Evolutionary conservation across 1,140 invertebrate genomes (phyloP), one percentile per base, ranked within the genome.

Genomic region (Listronotus oregonensis): DNA sequence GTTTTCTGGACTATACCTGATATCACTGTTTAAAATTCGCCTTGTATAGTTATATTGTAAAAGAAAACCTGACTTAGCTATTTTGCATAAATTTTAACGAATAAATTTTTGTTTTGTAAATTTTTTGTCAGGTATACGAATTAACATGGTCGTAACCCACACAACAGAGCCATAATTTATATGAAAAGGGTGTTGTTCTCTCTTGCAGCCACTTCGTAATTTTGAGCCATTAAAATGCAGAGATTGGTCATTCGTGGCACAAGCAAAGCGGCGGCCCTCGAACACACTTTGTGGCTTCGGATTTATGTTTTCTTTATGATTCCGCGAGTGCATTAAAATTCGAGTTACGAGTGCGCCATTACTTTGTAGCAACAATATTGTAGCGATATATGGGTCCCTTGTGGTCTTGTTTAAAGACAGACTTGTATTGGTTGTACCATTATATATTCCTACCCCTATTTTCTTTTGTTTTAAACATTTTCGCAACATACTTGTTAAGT

Each of bases 311-410:
- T 49, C 46, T 59, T 59, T 59, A 59, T 32, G 57, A 49, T 32
- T n/a, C 57, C 57, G 57, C 57, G 57, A 59, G 44, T 59, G 34
- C 57, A 59, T 59, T 49, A 59, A 59, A 59, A 15, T 58, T 27
- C 44, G 34, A 46, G 57, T 59, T 59, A 59, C 46, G 57, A 59
- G 57, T 49, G 32, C 14, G 15, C 17, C 21, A n/a, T 11, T 49
- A 59, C 57, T 37, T 17, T 59, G 57, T 59, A 49, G 11, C 15
- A 27, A 27, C 21, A 27, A 27, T 27, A 27, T 27, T 27, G 21
- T 27, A 27, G 27, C 10, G 8, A 10, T 17, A 55, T 39, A 39
- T 40, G 18, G 51, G 51, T 11, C 15, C 17, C 31, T 55, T 55
- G 32, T 11, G 51, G 21, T 27, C 21, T 27, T 27, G 21, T 27